Evolutionary conservation across 1,140 invertebrate species (phyloP), one percentile per base, ranked within the genome.

Genomic region (Macrocentrus cingulum): DNA sequence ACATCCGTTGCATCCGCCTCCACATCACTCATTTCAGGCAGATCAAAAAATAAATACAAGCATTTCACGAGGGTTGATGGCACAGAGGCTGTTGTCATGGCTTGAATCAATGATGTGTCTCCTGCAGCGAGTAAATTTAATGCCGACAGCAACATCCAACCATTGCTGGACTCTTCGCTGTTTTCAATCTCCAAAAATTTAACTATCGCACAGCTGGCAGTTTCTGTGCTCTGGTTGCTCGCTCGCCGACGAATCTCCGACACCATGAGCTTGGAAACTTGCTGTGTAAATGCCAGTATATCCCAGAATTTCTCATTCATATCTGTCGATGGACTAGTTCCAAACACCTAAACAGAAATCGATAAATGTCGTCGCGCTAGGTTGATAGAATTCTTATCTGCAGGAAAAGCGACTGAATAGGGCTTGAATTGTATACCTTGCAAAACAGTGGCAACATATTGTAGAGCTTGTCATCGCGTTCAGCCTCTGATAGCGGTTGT

Each of bases 41-140:
- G 82, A 82, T 99, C 97, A 80, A 99, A 99, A 79, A 99, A 99
- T 57, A 99, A 80, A 77, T 99, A 99, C 25, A 99, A 82, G 82
- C 97, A 98, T 84, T 99, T 99, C 3, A 99, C 96, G 68, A 99
- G 82, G 23, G 97, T 99, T 56, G 95, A 98, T 32, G 97, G 97
- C 61, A 99, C 89, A 16, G 94, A 90, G 44, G 92, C 91, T 45
- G 91, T 90, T 52, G 95, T 97, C 92, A 99, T 97, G 32, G 96
- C 90, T 88, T 95, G 71, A 67, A 92, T 87, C 15, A 92, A 74
- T 13, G 86, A 85, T 3, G 87, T 81, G 75, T 93, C 90, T 46
- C 92, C 92, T 59, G 91, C 91, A 53, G 92, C 89, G 49, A 95
- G 83, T 11, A 98, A 80, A 82, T 98, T 98, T 13, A 98, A 80